A percentile compares a stretch with the other conserved stretches of the same genome.
Conservation (phyloP, 2,113 vertebrate genomes). For the Poicephalus meyeri region DNA sequence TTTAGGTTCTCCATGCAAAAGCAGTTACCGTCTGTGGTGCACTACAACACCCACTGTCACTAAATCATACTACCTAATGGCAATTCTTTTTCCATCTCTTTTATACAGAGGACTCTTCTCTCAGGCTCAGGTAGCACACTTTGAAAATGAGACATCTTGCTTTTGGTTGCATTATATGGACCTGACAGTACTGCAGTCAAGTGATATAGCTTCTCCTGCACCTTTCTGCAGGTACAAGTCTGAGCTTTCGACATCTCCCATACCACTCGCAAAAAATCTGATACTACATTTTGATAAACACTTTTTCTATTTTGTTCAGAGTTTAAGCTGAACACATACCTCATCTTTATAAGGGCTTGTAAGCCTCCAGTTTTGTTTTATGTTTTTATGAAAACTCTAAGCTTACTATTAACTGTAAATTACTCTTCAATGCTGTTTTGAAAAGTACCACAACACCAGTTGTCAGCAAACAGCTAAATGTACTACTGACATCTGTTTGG, state of each 20-base stretch:
- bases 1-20: background rate
- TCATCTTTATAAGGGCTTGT: background rate
- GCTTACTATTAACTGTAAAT: background rate
- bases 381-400: background rate
- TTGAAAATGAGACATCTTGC: background rate
- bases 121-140: background rate
- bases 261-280: background rate
- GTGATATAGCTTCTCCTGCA: background rate
- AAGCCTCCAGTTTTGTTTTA: background rate
- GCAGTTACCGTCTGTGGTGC: background rate
- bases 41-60: no score
- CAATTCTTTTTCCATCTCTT: background rate
- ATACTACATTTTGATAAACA: background rate
- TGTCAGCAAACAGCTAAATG: background rate
- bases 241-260: background rate
- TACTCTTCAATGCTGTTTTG: background rate
- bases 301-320: background rate
- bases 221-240: background rate
- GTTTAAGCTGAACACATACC: background rate
- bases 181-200: background rate
- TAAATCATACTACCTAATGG: rapidly evolving
- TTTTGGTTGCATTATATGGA: background rate
- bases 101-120: background rate
- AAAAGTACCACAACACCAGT: background rate
- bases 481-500: background rate